A percentile compares a stretch with the other conserved stretches of the same genome.
phyloP scores from a whole-genome alignment of 2,113 vertebrate species.

The Clupea harengus region DNA sequence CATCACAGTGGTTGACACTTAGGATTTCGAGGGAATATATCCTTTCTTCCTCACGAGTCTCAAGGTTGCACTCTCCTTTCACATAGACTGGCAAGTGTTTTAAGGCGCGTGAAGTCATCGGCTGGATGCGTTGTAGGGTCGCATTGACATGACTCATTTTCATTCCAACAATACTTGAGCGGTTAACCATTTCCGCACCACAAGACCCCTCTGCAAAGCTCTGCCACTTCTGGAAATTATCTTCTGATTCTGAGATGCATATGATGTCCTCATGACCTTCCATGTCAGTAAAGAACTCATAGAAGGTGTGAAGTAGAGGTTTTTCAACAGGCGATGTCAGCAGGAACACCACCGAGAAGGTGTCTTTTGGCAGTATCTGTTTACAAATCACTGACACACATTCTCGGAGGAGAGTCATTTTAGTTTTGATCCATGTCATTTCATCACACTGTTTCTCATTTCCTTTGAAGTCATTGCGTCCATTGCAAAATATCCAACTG shows the following conservation, averaged over 20 bases:
- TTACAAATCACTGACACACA: slow-evolving; percentile 76
- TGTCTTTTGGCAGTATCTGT: slow-evolving; percentile 67
- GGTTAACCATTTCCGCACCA: slow-evolving; percentile 60
- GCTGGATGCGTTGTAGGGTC: slow-evolving; percentile 68
- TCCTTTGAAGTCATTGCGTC: slow-evolving; percentile 71
- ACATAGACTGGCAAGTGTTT: slow-evolving; percentile 69
- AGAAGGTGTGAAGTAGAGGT: slow-evolving; percentile 74
- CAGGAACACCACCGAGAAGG: slow-evolving; percentile 77
- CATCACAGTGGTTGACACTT: slow-evolving; percentile 70
- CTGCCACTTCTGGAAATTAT: slow-evolving; percentile 71
- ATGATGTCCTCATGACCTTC: slow-evolving; percentile 74
- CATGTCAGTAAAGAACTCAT: slow-evolving; percentile 80
- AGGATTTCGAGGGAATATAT: slow-evolving; percentile 76
- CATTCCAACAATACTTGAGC: slow-evolving; percentile 74
- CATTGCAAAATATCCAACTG: slow-evolving; percentile 86
- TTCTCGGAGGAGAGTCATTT: slow-evolving; percentile 71
- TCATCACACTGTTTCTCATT: slow-evolving; percentile 70
- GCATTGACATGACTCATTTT: slow-evolving; percentile 76
- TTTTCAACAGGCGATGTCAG: slow-evolving; percentile 72
- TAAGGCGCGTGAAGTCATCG: slow-evolving; percentile 43
- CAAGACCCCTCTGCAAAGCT: slow-evolving; percentile 69
- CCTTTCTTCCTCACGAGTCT: slow-evolving; percentile 69
- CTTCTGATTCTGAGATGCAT: slow-evolving; percentile 73
- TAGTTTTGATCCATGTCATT: slow-evolving; percentile 75
- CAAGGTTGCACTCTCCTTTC: slow-evolving; percentile 63